Evolutionary conservation across 1,140 invertebrate species (phyloP).

Genomic region (Diachasmimorpha longicaudata): DNA sequence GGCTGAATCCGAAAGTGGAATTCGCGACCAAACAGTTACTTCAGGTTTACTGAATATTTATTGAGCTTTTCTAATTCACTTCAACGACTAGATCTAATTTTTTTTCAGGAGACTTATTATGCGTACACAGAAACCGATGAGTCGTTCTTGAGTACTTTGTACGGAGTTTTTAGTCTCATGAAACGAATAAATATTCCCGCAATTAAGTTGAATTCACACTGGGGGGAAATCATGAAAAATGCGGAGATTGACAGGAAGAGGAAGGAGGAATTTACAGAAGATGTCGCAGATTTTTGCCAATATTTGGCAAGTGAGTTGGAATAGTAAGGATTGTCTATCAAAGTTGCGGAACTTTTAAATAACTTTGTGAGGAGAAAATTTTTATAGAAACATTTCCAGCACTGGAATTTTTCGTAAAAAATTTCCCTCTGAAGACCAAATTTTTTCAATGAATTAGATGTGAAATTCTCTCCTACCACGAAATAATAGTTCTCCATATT

Average conservation of each 20-base stretch:
- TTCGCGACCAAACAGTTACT: slow-evolving; percentile 64
- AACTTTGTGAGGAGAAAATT: too few relatives aligned
- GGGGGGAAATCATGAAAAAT: slow-evolving; percentile 63
- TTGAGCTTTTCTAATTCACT: not conserved
- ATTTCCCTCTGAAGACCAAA: too few relatives aligned
- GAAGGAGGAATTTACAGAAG: slow-evolving; percentile 65
- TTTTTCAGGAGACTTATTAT: slow-evolving; percentile 53
- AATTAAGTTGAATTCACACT: slow-evolving; percentile 59
- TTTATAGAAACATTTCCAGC: too few relatives aligned
- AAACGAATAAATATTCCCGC: slow-evolving; percentile 57
- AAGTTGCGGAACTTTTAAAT: too few relatives aligned
- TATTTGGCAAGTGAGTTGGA: slow-evolving; percentile 62
- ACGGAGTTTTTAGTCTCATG: slow-evolving; percentile 59
- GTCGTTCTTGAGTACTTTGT: slow-evolving; percentile 45
- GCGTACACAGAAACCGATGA: slow-evolving; percentile 53
- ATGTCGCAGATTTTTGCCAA: slow-evolving; percentile 63
- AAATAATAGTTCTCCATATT: too few relatives aligned
- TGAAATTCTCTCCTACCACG: too few relatives aligned
- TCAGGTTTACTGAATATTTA: slow-evolving; percentile 49
- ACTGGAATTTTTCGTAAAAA: too few relatives aligned
- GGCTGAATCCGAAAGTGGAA: slow-evolving; percentile 53
- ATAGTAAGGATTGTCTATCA: too few relatives aligned
- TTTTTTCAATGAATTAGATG: too few relatives aligned
- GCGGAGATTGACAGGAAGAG: slow-evolving; percentile 51
- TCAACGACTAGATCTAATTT: not conserved